These are phyloP conservation scores for Branchipolynoe longqiensis DNA, from an alignment of 2,888 invertebrate species.

Conservation along the genomic window DNA sequence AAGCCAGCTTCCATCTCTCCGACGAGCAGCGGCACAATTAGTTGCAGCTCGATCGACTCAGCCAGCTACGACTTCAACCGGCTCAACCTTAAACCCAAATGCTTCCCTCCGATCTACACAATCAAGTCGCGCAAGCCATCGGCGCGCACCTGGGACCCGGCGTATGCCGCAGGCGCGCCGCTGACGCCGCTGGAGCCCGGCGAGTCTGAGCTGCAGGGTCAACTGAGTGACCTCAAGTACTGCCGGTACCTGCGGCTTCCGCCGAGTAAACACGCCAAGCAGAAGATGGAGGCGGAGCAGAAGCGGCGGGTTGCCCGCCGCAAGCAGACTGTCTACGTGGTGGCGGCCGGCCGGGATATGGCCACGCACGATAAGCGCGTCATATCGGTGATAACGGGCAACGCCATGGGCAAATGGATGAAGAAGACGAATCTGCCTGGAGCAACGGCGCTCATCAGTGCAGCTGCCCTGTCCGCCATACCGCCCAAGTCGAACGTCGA, in stretches of 20 bases:
- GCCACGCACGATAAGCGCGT: background rate
- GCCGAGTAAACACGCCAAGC: background rate
- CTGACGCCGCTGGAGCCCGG: background rate
- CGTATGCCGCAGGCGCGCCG: background rate
- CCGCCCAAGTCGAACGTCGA: too few relatives aligned
- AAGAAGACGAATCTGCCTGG: background rate
- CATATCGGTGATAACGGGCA: background rate
- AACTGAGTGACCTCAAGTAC: constrained; percentile 1
- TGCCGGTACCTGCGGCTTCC: constrained; percentile 37
- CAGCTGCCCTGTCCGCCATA: too few relatives aligned
- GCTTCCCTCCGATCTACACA: constrained; percentile 19
- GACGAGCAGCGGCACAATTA: background rate
- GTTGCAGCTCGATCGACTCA: constrained; percentile 12
- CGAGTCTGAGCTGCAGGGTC: background rate
- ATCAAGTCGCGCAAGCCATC: background rate
- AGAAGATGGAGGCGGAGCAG: constrained; percentile 12
- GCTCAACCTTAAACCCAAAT: background rate
- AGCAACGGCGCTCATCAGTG: background rate
- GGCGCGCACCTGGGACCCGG: constrained; percentile 18
- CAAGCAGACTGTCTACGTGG: constrained; percentile 7
- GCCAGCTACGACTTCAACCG: constrained; percentile 11
- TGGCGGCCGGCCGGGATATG: constrained; percentile 21
- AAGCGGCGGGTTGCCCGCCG: background rate
- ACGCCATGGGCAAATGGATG: constrained; percentile 31
- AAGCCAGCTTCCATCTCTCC: background rate